Base-by-base conservation (phyloP, 2,113 vertebrate species). In the Chaetodon auriga region DNA sequence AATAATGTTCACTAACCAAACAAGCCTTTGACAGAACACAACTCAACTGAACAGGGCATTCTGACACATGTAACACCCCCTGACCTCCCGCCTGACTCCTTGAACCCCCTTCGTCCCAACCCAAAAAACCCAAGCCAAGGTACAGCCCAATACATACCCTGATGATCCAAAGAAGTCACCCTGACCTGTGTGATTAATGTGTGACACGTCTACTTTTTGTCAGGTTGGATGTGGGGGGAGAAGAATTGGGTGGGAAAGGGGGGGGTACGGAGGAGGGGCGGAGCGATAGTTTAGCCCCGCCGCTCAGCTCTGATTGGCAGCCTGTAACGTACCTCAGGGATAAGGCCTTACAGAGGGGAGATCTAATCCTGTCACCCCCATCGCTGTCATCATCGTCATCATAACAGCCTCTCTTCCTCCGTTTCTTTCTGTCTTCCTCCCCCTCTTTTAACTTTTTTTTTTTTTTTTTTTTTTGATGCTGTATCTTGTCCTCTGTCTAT, bases 281-380 rank as follows among this genome's bases (percentile, higher is more conserved):
- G 69, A 38, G 75, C 18, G 4, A 62, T 36, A 68, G 57, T 68
- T 68, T 61, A 79, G 54, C 74, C 53, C 63, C 58, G 21, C 76
- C 61, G 30, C 76, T 84, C 68, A 53, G 77, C 85, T 91, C 84
- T 91, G 90, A 93, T 90, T 93, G 94, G 93, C 91, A 92, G 94
- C 93, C 94, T 95, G 93, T 92, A 92, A 92, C 62, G 96, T 97
- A 97, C 97, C 97, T 99, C 97, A 99, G 98, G 97, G 98, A 98
- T 95, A 94, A 94, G 93, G 96, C 93, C 93, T 93, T 90, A 86
- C 68, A 87, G 94, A 96, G 96, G 95, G 96, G 96, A 96, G 96
- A 95, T 95, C 94, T 92, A 69, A 89, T 75, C 81, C 76, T 80
- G 95, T 87, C 92, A 94, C 95, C 96, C 94, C 93, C 88, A 61